Conservation (phyloP, 2,113 vertebrate species). For the Hylia prasina region DNA sequence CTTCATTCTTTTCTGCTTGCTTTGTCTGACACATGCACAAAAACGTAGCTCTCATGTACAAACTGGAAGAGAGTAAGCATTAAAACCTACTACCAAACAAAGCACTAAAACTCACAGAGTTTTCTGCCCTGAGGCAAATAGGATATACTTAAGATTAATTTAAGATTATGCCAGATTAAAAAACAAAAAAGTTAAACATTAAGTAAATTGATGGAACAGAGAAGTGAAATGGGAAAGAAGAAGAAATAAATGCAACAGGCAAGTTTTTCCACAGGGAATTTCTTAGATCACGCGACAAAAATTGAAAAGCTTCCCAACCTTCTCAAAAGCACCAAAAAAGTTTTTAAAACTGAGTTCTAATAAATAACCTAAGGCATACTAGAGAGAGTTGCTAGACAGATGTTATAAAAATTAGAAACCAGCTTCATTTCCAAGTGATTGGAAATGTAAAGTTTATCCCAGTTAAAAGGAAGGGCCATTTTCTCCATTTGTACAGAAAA, state of each 20-base stretch:
- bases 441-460: not conserved
- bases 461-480: not conserved
- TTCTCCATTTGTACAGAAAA: not conserved
- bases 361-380: not conserved
- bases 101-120: not conserved
- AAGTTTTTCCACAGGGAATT: not conserved
- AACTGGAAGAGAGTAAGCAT: not conserved
- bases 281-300: not conserved
- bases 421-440: not conserved
- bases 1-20: not conserved
- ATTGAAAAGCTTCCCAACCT: not conserved
- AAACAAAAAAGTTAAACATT: not conserved
- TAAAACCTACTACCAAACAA: not conserved
- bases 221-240: not conserved
- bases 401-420: not conserved
- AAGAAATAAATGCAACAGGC: not conserved
- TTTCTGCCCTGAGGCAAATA: not conserved
- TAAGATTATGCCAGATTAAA: not conserved
- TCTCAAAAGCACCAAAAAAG: not conserved
- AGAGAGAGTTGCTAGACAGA: not conserved
- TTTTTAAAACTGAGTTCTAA: not conserved
- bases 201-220: not conserved
- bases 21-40: not conserved
- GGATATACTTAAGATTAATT: not conserved
- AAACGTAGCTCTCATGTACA: not conserved